Evolutionary conservation across 92 coral and sea anemone genomes (phyloP).

Genomic region (Galaxea fascicularis): DNA sequence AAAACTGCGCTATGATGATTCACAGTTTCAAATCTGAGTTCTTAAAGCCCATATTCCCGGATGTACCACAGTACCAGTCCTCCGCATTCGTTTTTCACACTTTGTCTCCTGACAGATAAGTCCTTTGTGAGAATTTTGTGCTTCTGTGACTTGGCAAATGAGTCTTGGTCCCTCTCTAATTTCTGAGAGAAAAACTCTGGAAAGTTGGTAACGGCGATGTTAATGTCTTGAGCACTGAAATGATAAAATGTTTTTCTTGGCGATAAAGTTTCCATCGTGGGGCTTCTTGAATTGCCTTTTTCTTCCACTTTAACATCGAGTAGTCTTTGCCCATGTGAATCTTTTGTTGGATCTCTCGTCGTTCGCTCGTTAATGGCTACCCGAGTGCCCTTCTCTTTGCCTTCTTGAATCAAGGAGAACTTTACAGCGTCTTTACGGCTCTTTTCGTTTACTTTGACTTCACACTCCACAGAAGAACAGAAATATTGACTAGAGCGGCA

Average conservation of each 20-base stretch:
- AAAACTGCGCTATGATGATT: no score
- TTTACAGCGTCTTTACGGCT: not conserved
- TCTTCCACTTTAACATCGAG: not conserved
- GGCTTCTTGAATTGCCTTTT: not conserved
- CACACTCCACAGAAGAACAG: not conserved
- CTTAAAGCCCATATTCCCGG: conserved; percentile 41
- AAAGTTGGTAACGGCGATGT: conserved; percentile 28
- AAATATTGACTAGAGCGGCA: conserved; percentile 7
- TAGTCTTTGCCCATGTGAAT: not conserved
- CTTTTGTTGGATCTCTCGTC: not conserved
- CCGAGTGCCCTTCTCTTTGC: not conserved
- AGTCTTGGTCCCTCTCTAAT: not conserved
- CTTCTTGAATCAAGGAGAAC: not conserved
- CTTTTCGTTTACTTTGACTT: not conserved
- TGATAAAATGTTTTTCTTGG: not conserved
- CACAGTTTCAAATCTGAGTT: not conserved
- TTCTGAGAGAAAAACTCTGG: conserved; percentile 39
- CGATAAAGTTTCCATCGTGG: not conserved
- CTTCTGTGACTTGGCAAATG: not conserved
- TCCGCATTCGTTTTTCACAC: conserved; percentile 23
- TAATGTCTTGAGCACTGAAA: conserved; percentile 10
- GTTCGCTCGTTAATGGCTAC: not conserved
- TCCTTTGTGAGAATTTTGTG: not conserved
- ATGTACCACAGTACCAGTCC: conserved; percentile 48
- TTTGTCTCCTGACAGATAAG: not conserved